Base-by-base conservation (phyloP, 2,888 invertebrate genomes). In the Agrypnus murinus region DNA sequence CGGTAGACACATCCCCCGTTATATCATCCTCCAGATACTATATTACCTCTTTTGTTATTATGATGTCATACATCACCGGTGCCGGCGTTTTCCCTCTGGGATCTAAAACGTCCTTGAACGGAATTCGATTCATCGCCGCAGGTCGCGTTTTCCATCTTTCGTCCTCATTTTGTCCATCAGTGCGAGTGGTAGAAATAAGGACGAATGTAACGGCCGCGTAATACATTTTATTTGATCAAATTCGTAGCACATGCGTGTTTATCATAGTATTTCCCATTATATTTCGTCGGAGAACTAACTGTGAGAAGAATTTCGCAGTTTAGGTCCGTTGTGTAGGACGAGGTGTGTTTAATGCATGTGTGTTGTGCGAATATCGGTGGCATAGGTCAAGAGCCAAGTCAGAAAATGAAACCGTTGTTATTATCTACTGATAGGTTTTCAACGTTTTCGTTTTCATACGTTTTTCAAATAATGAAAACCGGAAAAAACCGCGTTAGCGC, bases 201-300 rank as follows among this genome's bases (percentile, higher is more conserved):
- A 40, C 59, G 12, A 19, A 43, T 31, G n/a, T 43, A 59, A n/a
- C 8, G 3, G 7, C 12, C 12, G 32, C 31, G 12, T 53, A 53
- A 14, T 53, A 25, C 14, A 15, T 36, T 62, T 48, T 62, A 46
- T 62, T 46, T 34, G 32, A 45, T 12, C 17, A 17, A 17, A n/a
- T 9, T 17, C 53, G 36, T 53, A 64, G 64, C 64, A 64, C 64
- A 64, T 64, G 64, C 64, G 64, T 64, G 53, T 31, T 59, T 40
- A 43, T 19, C 31, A 14, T 36, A 48, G 34, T 50, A 50, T 64
- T 64, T 19, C n/a, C n/a, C 34, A 36, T 53, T 40, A n/a, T 48
- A 53, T 64, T 64, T 50, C 50, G 25, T 32, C 34, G 31, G 53
- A 64, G 31, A 64, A 50, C n/a, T n/a, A n/a, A n/a, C n/a, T n/a